phyloP scores from a whole-genome alignment of 2,888 invertebrate genomes.

The Tachystola acroxantha region DNA sequence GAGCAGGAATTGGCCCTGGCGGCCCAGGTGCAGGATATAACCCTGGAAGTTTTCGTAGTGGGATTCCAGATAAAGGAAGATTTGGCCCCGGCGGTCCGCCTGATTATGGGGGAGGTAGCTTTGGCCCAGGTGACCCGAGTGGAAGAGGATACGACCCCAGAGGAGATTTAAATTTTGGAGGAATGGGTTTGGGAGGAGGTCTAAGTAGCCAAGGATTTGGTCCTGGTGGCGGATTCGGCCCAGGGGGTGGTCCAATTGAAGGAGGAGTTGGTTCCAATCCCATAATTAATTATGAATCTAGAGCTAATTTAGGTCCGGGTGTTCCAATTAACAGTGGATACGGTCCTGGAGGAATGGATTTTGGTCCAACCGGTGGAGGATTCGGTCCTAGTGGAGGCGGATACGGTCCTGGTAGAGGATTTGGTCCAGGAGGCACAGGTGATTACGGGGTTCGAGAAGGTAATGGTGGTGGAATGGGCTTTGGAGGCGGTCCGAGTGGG shows the following conservation, averaged over 20 bases:
- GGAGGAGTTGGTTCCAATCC: background rate
- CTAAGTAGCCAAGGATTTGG: too few species aligned
- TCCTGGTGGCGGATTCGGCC: background rate
- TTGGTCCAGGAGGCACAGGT: background rate
- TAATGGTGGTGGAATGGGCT: too few species aligned
- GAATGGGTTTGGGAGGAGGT: too few species aligned
- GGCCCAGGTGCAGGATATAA: background rate
- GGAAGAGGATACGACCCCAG: too few species aligned
- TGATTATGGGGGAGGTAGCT: background rate
- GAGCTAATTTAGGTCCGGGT: background rate
- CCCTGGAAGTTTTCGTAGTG: background rate
- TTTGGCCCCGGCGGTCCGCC: background rate
- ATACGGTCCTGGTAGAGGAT: background rate
- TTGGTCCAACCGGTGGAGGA: background rate
- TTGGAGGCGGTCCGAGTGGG: background rate
- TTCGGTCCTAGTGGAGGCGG: background rate
- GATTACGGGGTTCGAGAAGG: too few species aligned
- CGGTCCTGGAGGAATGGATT: background rate
- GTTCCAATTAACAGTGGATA: background rate
- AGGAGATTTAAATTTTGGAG: too few species aligned
- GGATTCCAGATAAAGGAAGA: background rate
- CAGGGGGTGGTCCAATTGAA: background rate
- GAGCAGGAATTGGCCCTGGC: background rate
- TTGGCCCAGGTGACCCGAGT: background rate
- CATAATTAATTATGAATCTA: too few species aligned